Evolutionary conservation across 2,888 invertebrate genomes (phyloP), one percentile per base, ranked within the genome.

Genomic region (Eristalinus aeneus): DNA sequence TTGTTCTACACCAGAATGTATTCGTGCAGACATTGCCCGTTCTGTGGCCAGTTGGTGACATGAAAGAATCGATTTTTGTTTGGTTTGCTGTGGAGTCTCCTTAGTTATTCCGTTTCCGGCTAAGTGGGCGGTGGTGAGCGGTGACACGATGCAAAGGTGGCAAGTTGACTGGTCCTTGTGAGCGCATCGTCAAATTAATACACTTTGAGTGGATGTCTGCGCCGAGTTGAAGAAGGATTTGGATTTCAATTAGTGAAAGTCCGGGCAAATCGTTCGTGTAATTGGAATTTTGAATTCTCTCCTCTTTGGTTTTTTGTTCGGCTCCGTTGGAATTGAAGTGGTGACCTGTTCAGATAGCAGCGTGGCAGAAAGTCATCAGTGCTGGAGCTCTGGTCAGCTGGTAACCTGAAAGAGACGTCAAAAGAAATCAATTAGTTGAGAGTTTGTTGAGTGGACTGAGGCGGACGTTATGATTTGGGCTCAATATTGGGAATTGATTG

Each of bases 1-100:
- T 86, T 86, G 82, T 82, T 82, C 82, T 56, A 68, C 86, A 86
- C 82, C 86, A 86, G 78, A 77, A 86, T 78, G 77, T 86, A 78
- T 69, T 82, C 78, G 77, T 78, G 78, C 74, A 74, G 82, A 78
- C 86, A 82, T 86, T 73, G 86, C 63, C 77, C 22, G 74, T 65
- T 78, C 78, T 77, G 36, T 82, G 86, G 82, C 74, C 86, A 86
- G 54, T 78, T 82, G 82, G 77, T 86, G 86, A 86, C 86, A 86
- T 86, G 74, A 86, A 86, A 27, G 27, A 82, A 74, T 82, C 77
- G 82, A 86, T 82, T 86, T 78, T 74, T 56, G 56, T 3, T 23
- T 10, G 11, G 6, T 6, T n/a, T n/a, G 56, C 2, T n/a, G 6
- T 53, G 31, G 10, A 23, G 58, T 34, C 31, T 58, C 64, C 36